These are phyloP conservation scores for Leptinotarsa haldemani DNA, from an alignment of 2,888 invertebrate genomes.

Conservation along the genomic window DNA sequence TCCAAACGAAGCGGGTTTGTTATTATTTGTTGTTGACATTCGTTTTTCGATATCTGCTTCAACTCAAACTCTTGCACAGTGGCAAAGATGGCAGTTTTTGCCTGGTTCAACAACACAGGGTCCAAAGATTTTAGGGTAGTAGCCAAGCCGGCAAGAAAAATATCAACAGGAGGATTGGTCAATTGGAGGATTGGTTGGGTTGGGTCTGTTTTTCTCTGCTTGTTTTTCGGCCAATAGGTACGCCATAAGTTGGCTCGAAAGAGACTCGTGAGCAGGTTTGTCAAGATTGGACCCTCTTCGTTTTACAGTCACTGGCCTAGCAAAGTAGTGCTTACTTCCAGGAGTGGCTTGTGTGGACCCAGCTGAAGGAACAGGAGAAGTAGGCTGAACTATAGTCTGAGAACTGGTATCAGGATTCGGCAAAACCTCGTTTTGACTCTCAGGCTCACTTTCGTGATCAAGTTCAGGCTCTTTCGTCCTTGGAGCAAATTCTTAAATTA, in stretches of 20 bases:
- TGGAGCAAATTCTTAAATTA: not conserved
- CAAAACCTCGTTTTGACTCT: too few species aligned
- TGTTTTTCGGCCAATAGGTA: not conserved
- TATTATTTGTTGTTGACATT: not conserved
- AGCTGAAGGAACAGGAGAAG: not conserved
- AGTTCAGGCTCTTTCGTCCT: too few species aligned
- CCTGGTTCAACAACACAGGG: not conserved
- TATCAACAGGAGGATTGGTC: not conserved
- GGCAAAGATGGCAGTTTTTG: not conserved
- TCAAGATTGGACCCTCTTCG: not conserved
- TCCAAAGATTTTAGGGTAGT: not conserved
- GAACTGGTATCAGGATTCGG: too few species aligned
- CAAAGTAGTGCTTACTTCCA: not conserved
- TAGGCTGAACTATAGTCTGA: too few species aligned
- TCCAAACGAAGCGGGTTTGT: not conserved
- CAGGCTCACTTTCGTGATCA: too few species aligned
- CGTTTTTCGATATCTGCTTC: not conserved
- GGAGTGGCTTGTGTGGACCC: not conserved
- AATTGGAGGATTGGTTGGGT: not conserved
- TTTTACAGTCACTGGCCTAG: not conserved
- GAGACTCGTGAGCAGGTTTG: not conserved
- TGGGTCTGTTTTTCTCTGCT: not conserved
- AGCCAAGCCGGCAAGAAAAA: not conserved
- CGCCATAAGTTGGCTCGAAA: not conserved
- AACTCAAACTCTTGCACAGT: not conserved